These are phyloP conservation scores for Troglohyphantes excavatus DNA, from an alignment of 2,888 invertebrate species.

Conservation along the genomic window DNA sequence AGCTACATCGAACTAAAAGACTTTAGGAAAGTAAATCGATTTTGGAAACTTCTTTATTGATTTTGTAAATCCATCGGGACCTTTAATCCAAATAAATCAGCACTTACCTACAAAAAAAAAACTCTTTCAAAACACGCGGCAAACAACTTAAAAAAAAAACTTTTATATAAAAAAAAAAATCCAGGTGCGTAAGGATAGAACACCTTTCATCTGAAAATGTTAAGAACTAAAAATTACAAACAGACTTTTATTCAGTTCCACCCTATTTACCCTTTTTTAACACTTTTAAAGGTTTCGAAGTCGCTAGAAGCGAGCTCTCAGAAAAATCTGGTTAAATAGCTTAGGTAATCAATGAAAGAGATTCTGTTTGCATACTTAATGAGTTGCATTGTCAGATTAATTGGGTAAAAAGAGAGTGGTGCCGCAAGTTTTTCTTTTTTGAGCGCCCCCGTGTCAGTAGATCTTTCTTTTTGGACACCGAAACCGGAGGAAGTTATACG, in stretches of 20 bases:
- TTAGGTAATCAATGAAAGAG: constrained; percentile 61
- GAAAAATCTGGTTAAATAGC: constrained; percentile 59
- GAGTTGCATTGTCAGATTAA: constrained; percentile 67
- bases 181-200: no score
- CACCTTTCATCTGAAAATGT: no score
- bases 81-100: constrained; percentile 6
- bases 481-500: background rate
- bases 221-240: no score
- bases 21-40: background rate
- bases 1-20: background rate
- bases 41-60: background rate
- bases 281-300: background rate
- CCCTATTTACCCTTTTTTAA: background rate
- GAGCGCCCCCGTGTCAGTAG: background rate
- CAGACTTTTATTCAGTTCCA: background rate
- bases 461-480: background rate
- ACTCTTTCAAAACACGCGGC: no score
- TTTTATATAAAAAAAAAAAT: no score
- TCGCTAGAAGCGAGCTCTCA: background rate
- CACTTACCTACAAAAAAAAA: background rate
- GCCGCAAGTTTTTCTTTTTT: background rate
- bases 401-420: constrained; percentile 46
- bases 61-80: background rate
- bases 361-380: constrained; percentile 72
- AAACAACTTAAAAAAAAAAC: no score